Evolutionary conservation across 2,797 vertebrate genomes (phyloP).

Genomic region (Cossypha heuglini): DNA sequence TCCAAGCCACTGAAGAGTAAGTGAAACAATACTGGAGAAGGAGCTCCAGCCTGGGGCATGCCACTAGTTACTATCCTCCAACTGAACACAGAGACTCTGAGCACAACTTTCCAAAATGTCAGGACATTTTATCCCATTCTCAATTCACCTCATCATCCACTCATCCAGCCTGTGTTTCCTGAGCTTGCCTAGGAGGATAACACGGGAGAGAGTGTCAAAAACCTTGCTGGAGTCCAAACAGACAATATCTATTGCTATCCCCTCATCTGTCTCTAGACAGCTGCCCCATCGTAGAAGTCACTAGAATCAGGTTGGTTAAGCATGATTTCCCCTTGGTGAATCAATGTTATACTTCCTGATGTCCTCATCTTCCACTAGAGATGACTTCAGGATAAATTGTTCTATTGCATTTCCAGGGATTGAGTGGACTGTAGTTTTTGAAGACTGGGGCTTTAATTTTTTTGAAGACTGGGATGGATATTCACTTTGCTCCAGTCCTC

Average conservation of each 20-base stretch:
- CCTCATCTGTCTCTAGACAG: background rate
- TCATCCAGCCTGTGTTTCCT: background rate
- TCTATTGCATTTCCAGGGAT: background rate
- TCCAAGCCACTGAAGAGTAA: background rate
- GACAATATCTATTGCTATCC: background rate
- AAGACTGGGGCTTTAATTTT: background rate
- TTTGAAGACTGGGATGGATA: too few relatives aligned
- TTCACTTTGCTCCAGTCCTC: background rate
- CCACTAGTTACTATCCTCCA: background rate
- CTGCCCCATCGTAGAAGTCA: accelerated
- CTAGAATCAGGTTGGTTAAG: background rate
- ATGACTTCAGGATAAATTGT: background rate
- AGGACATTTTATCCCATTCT: background rate
- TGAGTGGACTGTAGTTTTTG: background rate
- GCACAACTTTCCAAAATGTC: background rate
- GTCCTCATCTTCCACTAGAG: background rate
- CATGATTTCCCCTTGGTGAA: background rate
- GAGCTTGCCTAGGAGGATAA: background rate
- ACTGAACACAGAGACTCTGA: too few relatives aligned
- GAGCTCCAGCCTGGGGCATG: accelerated
- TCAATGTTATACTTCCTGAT: background rate
- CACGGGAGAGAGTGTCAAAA: background rate
- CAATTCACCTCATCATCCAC: background rate
- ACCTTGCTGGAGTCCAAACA: background rate
- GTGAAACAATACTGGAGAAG: background rate